Percentiles rank a stretch among this genome's conserved stretches.
phyloP scores from a whole-genome alignment of 1,140 invertebrate genomes.

The Saccostrea glomerata region DNA sequence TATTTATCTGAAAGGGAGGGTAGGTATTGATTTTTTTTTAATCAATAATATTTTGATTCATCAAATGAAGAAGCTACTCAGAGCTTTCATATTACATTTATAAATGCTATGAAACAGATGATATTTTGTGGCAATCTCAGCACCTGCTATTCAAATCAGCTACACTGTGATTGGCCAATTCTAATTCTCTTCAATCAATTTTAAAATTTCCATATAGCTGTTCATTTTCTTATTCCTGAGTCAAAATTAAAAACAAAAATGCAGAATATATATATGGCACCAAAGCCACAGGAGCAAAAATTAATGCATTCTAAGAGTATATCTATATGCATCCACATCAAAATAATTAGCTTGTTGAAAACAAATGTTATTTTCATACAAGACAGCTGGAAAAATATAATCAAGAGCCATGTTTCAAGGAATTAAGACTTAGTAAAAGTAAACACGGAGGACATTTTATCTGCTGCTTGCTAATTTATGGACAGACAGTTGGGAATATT shows the following conservation, averaged over 20 bases:
- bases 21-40: too few relatives aligned
- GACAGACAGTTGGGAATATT: conserved; percentile 6
- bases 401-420: conserved; percentile 35
- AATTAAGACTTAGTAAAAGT: conserved; percentile 35
- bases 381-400: conserved; percentile 38
- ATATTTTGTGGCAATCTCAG: neutral
- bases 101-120: neutral
- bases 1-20: too few relatives aligned
- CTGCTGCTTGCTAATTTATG: conserved; percentile 29
- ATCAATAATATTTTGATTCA: too few relatives aligned
- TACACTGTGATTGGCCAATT: neutral
- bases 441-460: conserved; percentile 30
- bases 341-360: conserved; percentile 33
- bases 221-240: conserved; percentile 27
- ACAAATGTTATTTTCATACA: conserved; percentile 33
- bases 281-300: conserved; percentile 23
- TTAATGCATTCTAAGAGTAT: neutral
- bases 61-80: too few relatives aligned
- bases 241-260: neutral
- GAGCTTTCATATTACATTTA: neutral
- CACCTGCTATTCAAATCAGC: conserved; percentile 31
- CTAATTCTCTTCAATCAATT: conserved; percentile 25
- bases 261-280: neutral
- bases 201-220: conserved; percentile 31
- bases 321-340: conserved; percentile 24